Evolutionary conservation across 2,113 vertebrate genomes (phyloP).

Genomic region (Myrmecophaga tridactyla): DNA sequence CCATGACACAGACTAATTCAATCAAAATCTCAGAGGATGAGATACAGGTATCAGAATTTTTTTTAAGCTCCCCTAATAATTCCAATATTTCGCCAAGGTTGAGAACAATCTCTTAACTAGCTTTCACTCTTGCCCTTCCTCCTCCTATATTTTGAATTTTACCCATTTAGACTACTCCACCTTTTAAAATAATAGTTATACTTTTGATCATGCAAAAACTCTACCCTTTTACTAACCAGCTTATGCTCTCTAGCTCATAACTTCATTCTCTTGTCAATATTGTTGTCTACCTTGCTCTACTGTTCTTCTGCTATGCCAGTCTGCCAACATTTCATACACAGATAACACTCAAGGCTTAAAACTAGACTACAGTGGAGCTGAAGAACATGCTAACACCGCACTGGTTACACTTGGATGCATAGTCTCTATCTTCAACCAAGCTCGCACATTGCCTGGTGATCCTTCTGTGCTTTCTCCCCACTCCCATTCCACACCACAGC

Average conservation of each 20-base stretch:
- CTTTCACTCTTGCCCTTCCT: not conserved
- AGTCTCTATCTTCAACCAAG: not conserved
- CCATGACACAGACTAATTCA: not conserved
- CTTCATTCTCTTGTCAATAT: not conserved
- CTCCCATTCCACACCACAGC: not conserved
- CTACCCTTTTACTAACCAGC: not conserved
- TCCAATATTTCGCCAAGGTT: not conserved
- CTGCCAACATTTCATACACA: not conserved
- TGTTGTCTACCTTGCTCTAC: not conserved
- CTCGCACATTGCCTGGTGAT: not conserved
- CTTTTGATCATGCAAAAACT: not conserved
- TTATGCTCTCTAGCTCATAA: not conserved
- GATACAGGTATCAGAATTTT: accelerated
- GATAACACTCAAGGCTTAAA: not conserved
- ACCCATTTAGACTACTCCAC: not conserved
- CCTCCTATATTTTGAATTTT: not conserved
- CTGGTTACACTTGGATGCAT: not conserved
- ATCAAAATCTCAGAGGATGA: not conserved
- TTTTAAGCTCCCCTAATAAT: not conserved
- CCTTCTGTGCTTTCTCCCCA: not conserved
- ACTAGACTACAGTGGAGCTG: not conserved
- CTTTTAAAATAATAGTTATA: not conserved
- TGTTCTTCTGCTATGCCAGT: not conserved
- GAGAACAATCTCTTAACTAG: not conserved
- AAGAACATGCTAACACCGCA: not conserved